phyloP scores from a whole-genome alignment of 2,888 invertebrate genomes.

The Elgonia sp. region DNA sequence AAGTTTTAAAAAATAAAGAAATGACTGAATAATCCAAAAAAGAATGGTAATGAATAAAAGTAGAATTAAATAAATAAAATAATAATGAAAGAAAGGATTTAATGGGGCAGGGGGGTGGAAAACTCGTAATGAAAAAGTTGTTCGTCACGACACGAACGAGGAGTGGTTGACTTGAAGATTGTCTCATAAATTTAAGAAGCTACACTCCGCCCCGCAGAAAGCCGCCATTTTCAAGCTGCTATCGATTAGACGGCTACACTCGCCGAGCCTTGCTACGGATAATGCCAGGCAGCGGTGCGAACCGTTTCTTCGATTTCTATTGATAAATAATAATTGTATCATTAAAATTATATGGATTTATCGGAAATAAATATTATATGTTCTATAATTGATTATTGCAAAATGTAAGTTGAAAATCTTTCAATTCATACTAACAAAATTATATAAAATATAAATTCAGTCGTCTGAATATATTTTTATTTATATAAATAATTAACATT shows the following conservation, averaged over 20 bases:
- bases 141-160: slow-evolving; percentile 69
- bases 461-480: too few species aligned
- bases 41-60: neutral
- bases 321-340: slow-evolving; percentile 66
- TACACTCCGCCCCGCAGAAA: slow-evolving; percentile 73
- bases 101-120: neutral
- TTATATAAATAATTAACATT: too few species aligned
- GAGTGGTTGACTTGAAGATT: slow-evolving; percentile 75
- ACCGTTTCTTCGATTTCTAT: slow-evolving; percentile 60
- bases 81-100: too few species aligned
- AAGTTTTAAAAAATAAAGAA: neutral
- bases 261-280: slow-evolving; percentile 61
- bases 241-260: slow-evolving; percentile 75
- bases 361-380: neutral
- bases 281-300: slow-evolving; percentile 51
- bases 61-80: neutral
- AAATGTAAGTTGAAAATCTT: too few species aligned
- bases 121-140: slow-evolving; percentile 65
- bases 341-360: neutral
- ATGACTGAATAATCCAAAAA: neutral
- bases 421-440: too few species aligned
- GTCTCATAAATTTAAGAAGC: slow-evolving; percentile 77
- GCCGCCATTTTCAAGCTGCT: slow-evolving; percentile 76
- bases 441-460: too few species aligned
- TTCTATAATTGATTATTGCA: too few species aligned